Evolutionary conservation across 1,140 invertebrate genomes (phyloP), one percentile per base, ranked within the genome.

Genomic region (Sarcophaga peregrina): DNA sequence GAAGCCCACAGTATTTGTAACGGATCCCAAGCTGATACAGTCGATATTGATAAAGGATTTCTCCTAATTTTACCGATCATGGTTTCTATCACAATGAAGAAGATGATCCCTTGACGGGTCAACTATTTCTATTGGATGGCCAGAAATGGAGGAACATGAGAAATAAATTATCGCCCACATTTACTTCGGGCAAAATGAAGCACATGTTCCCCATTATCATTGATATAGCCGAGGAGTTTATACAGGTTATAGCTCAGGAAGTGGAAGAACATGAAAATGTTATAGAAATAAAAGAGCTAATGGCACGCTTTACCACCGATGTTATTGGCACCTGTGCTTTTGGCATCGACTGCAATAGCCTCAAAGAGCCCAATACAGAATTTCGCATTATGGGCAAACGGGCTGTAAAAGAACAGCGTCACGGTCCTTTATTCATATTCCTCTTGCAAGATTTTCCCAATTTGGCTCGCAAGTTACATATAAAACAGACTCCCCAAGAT

Each of bases 21-120:
- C 82, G 62, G 92, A 94, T 86, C 90, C 92, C 15, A 91, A 93
- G n/a, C 85, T 95, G 0, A 90, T 94, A 0, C 93, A 93, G 85
- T 86, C 90, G 15, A 90, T 95, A 5, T 84, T 94, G 37, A 90
- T 92, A 4, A 93, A 92, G 85, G 92, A 94, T 85, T 93, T 93
- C 81, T 83, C 87, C 15, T n/a, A 84, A 89, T 50, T 93, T 93
- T 72, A 82, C 86, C 37, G 91, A 92, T 84, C 91, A 91, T 10
- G 91, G 90, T 0, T 81, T 91, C 3, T 86, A 87, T 45, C 88
- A 91, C 25, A 91, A 91, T 54, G 90, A 91, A 10, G 85, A 90
- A 58, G 86, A 85, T 6, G 91, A 93, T 86, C 92, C 91, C 0
- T 74, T 93, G 13, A 90, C 91, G 15, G 85, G 85, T 1, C 90